Evolutionary conservation across 2,888 invertebrate genomes (phyloP), one percentile per base, ranked within the genome.

Genomic region (Hypercompe scribonia): DNA sequence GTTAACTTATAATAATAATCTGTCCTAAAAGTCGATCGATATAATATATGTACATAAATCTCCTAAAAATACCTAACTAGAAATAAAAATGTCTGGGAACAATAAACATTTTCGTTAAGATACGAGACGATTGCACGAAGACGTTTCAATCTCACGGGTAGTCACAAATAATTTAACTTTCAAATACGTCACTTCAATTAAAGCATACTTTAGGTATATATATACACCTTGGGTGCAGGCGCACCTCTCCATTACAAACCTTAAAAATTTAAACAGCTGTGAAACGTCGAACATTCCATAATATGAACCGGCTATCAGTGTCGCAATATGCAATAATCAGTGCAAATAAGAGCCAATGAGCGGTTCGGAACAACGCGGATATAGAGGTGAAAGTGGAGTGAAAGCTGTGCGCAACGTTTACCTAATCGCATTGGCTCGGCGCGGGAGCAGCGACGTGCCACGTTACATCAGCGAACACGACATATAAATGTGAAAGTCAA

Each of bases 351-450:
- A 84, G 78, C 84, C 87, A 87, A 86, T 86, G 83, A 84, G 85
- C 83, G 80, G 82, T 78, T 87, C 80, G 86, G 81, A 88, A 86
- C 88, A 89, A 94, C 90, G 91, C 95, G 95, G 95, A 95, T 94
- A 92, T 91, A 85, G 86, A 87, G 92, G 94, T 93, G 95, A 95
- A 95, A 95, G 95, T 95, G 91, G 90, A 92, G 94, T 93, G 95
- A 95, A 95, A 95, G 95, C 92, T 88, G 90, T 87, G 89, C 91
- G 91, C 92, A 93, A 90, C 93, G 92, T 95, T 95, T 95, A 95
- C 94, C 95, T 94, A 95, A 95, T 92, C 91, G 90, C 87, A 81
- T 76, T 75, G 80, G 85, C 77, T 79, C 61, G 68, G 79, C 86
- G 88, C 87, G 75, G 85, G 88, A 87, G 86, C 87, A 79, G 81